A percentile compares a stretch with the other conserved stretches of the same genome.
phyloP scores from a whole-genome alignment of 1,140 invertebrate genomes.

The Euglossa dilemma region DNA sequence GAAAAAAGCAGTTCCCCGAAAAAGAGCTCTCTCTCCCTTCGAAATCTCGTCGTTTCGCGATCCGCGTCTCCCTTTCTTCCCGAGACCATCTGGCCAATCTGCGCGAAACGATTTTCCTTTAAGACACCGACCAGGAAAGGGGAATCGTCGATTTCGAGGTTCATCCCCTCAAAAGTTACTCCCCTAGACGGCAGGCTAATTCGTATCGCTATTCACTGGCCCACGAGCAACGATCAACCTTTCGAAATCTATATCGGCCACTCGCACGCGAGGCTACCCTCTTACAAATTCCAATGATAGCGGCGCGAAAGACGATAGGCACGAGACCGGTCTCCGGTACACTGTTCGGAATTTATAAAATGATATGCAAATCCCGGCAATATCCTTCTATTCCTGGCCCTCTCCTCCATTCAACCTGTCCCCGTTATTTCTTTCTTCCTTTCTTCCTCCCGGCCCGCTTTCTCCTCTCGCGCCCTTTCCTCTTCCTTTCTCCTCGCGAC shows the following conservation, averaged over 20 bases:
- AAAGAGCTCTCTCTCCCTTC: background rate
- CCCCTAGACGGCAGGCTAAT: background rate
- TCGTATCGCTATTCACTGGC: background rate
- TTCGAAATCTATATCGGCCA: constrained; percentile 23
- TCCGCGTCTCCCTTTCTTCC: background rate
- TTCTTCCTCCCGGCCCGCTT: background rate
- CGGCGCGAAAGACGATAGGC: background rate
- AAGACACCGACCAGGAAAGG: constrained; percentile 6
- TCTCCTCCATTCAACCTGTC: constrained; percentile 38
- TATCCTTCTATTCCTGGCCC: constrained; percentile 54
- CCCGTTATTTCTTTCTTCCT: background rate
- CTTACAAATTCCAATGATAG: constrained; percentile 47
- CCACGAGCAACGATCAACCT: background rate
- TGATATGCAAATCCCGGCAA: constrained; percentile 66
- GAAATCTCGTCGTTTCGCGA: constrained; percentile 37
- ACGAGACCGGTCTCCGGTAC: constrained; percentile 18
- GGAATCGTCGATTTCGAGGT: background rate
- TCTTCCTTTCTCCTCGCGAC: background rate
- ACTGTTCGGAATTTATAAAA: constrained; percentile 68
- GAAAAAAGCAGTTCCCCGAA: background rate
- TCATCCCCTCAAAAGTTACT: background rate
- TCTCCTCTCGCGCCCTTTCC: background rate
- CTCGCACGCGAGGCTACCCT: background rate
- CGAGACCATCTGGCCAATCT: constrained; percentile 15
- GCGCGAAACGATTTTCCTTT: constrained; percentile 12